Base-by-base conservation (phyloP, 2,797 vertebrate species). In the Sparidentex hasta region DNA sequence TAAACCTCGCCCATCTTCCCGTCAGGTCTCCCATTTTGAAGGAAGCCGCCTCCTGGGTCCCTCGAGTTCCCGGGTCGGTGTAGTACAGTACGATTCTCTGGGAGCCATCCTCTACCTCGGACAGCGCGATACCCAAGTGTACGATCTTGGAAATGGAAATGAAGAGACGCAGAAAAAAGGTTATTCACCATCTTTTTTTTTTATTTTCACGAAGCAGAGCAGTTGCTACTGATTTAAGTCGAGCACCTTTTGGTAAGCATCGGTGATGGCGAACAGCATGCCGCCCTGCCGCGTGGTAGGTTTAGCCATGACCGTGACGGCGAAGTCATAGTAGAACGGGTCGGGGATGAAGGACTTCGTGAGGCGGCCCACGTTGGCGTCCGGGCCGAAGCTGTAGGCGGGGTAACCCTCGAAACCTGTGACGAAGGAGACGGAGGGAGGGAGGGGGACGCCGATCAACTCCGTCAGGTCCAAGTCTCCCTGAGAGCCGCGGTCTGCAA, bases 331-430 rank as follows among this genome's bases (percentile, higher is more conserved):
- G 82, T 96, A 96, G 94, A 99, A 99, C 0, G 95, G 96, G 2
- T 95, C 89, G 0, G 97, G 97, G 48, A 98, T 90, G 82, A 99
- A 96, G 0, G 96, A 96, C 52, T 95, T 96, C 5, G 97, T 96
- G 11, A 98, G 91, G 4, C 98, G 96, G 50, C 97, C 98, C 0
- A 99, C 96, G 38, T 97, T 98, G 80, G 98, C 97, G 0, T 95
- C 95, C 0, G 95, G 95, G 12, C 95, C 96, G 0, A 99, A 98
- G 91, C 95, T 98, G 91, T 99, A 99, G 6, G 98, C 98, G 0
- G 98, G 97, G 87, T 97, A 98, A 3, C 98, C 98, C 83, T 97
- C 97, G 0, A 97, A 98, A 56, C 98, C 98, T 0, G 97, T 96
- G 51, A 99, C 94, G 33, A 99, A 99, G 88, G 97, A 97, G 81